Evolutionary conservation across 2,113 vertebrate species (phyloP).

Genomic region (Synodontis membranacea): DNA sequence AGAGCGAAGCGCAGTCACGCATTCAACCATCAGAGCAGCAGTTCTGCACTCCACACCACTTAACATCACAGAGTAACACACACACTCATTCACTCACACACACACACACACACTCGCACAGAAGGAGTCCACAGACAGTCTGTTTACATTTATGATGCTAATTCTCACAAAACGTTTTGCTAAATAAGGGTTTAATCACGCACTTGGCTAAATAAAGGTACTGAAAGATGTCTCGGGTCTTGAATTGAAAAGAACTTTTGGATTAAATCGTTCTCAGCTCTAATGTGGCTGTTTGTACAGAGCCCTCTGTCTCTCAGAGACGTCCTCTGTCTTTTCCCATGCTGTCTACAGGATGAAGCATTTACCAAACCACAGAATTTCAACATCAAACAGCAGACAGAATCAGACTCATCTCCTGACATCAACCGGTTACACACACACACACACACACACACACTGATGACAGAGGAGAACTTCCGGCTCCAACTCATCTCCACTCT

Average conservation of each 20-base stretch:
- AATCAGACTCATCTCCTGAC: conserved; percentile 32
- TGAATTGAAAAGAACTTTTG: conserved; percentile 6
- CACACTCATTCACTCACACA: conserved; percentile 25
- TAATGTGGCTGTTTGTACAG: neutral
- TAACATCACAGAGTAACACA: conserved; percentile 23
- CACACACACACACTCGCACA: conserved; percentile 5
- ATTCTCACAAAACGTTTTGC: conserved; percentile 17
- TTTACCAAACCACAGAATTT: conserved; percentile 46
- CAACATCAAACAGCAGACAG: conserved; percentile 46
- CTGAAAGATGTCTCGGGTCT: neutral
- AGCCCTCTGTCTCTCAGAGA: conserved; percentile 18
- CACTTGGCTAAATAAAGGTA: conserved; percentile 10
- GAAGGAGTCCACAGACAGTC: conserved; percentile 6
- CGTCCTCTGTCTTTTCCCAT: conserved; percentile 36
- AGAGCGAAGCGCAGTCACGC: conserved; percentile 55
- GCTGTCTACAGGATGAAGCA: conserved; percentile 40
- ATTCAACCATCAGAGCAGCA: conserved; percentile 60
- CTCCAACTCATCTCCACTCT: conserved; percentile 48
- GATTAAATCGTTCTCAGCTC: conserved; percentile 17
- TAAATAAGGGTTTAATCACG: conserved; percentile 31
- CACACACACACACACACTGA: conserved; percentile 44
- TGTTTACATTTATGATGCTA: conserved; percentile 27
- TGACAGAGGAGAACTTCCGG: conserved; percentile 52
- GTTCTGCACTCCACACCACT: conserved; percentile 42
- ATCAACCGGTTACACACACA: conserved; percentile 28